phyloP scores from a whole-genome alignment of 2,797 vertebrate species.

The Peromyscus aztecus region DNA sequence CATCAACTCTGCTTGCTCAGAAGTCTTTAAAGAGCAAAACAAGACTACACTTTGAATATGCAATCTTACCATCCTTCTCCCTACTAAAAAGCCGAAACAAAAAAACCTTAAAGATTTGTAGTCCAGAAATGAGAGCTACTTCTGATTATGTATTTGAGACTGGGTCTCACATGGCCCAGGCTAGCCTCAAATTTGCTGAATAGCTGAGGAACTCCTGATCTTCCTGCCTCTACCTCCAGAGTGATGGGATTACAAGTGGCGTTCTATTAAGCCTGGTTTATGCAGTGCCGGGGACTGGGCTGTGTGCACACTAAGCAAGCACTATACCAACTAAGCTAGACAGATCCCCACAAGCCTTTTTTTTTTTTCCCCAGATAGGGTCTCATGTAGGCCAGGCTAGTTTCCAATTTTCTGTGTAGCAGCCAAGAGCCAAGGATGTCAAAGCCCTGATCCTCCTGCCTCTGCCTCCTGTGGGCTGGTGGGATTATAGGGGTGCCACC shows the following conservation, averaged over 20 bases:
- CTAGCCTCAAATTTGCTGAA: neutral
- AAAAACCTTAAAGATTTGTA: constrained; percentile 9
- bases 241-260: neutral
- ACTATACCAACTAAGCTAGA: neutral
- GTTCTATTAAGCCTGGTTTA: no score
- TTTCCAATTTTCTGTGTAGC: neutral
- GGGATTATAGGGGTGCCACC: neutral
- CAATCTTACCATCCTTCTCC: constrained; percentile 9
- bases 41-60: constrained; percentile 63
- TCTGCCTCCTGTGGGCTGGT: neutral
- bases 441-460: neutral
- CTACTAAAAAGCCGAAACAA: constrained; percentile 11
- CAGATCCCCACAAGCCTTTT: neutral
- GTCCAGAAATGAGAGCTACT: constrained; percentile 35
- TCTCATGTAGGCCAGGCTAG: neutral
- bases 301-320: neutral
- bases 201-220: neutral
- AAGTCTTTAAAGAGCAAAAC: constrained; percentile 62
- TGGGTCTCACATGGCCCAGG: neutral
- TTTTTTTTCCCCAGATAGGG: neutral
- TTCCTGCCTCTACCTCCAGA: neutral
- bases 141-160: neutral
- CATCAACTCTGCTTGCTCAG: constrained; percentile 70
- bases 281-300: neutral
- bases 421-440: neutral